Evolutionary conservation across 2,888 invertebrate species (phyloP).

Genomic region (Amblyjoppa fuscipennis): DNA sequence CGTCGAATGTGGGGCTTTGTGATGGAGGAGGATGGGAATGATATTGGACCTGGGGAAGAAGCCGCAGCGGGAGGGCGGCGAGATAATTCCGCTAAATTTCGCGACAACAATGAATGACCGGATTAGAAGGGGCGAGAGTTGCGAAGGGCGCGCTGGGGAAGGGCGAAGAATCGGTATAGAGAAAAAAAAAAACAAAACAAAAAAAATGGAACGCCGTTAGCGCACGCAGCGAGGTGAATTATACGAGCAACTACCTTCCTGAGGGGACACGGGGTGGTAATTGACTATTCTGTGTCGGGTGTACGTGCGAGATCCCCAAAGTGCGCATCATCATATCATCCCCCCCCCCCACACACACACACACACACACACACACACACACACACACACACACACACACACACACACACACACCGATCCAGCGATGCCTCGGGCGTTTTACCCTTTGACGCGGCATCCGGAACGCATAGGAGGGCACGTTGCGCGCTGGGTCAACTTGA

Average conservation of each 20-base stretch:
- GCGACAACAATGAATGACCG: conserved; percentile 69
- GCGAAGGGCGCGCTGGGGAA: conserved; percentile 44
- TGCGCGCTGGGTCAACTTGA: conserved; percentile 67
- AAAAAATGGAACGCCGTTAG: conserved; percentile 54
- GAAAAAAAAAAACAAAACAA: neutral
- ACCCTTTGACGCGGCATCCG: conserved; percentile 23
- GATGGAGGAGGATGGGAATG: conserved; percentile 27
- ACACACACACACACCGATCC: neutral
- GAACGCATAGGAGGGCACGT: neutral
- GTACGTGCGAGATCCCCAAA: conserved; percentile 66
- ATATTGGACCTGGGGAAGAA: conserved; percentile 31
- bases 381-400: too few species aligned
- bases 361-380: too few species aligned
- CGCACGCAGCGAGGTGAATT: conserved; percentile 32
- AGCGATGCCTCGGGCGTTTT: neutral
- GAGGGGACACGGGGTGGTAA: conserved; percentile 69
- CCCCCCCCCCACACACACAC: neutral
- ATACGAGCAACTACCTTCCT: conserved; percentile 7
- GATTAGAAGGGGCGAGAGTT: conserved; percentile 35
- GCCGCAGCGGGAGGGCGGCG: conserved; percentile 59
- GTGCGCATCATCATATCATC: conserved; percentile 62
- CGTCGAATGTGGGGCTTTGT: conserved; percentile 5
- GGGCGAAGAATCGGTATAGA: conserved; percentile 63
- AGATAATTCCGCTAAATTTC: conserved; percentile 79
- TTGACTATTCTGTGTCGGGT: conserved; percentile 76